These are phyloP conservation scores for Hemiscyllium ocellatum DNA, from an alignment of 2,113 vertebrate genomes.

Conservation along the genomic window DNA sequence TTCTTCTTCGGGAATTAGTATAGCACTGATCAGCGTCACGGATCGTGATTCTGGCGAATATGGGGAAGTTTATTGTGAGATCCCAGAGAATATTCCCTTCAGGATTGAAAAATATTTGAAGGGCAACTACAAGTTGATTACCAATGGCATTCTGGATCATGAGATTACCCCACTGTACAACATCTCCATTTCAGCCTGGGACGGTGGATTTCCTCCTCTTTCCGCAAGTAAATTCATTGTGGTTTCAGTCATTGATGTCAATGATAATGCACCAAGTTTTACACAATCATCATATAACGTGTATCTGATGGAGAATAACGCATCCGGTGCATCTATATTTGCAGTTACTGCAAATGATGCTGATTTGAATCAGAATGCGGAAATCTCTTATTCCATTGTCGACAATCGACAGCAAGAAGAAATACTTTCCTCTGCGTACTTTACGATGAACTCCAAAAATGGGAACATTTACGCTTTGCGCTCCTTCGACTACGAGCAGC, in stretches of 20 bases:
- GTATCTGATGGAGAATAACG: background rate
- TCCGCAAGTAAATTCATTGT: conserved; percentile 47
- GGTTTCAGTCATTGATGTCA: conserved; percentile 44
- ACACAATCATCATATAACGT: background rate
- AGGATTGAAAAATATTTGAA: conserved; percentile 53
- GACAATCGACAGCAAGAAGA: conserved; percentile 41
- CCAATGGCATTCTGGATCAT: conserved; percentile 54
- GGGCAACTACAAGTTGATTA: conserved; percentile 39
- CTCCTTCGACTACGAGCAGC: conserved; percentile 49
- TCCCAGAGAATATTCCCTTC: conserved; percentile 53
- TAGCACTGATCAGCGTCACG: conserved; percentile 48
- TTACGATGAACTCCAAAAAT: background rate
- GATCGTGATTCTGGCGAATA: conserved; percentile 61
- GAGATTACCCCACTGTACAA: conserved; percentile 44
- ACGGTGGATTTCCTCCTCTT: conserved; percentile 51
- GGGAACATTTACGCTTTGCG: background rate
- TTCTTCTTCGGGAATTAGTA: conserved; percentile 42
- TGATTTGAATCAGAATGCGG: conserved; percentile 47
- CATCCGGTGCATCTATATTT: background rate
- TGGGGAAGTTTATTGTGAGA: conserved; percentile 42
- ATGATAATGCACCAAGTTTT: background rate
- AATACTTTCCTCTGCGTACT: background rate
- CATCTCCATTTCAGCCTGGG: background rate
- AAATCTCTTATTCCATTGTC: conserved; percentile 47
- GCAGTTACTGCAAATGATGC: background rate